Evolutionary conservation across 35 echinoderm and acorn worm species (phyloP).

Genomic region (Heliocidaris tuberculata): DNA sequence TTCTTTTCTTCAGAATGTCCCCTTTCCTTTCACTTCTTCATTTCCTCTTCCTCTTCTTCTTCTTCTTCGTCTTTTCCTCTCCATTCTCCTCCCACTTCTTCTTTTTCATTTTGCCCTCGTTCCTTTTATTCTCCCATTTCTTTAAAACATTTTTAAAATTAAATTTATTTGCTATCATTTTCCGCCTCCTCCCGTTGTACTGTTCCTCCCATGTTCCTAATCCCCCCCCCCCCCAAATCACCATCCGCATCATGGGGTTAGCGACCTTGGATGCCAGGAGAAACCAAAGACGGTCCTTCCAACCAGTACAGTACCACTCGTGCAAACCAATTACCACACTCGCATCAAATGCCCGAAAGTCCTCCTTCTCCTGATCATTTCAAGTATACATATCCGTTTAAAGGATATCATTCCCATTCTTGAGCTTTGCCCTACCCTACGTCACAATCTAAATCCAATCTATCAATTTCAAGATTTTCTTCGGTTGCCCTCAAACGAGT

Average conservation of each 20-base stretch:
- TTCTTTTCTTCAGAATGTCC: not conserved
- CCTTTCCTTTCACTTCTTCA: not conserved
- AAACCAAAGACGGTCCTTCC: not conserved
- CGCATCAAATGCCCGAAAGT: not conserved
- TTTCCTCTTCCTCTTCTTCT: no score
- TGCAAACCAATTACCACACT: conserved; percentile 7
- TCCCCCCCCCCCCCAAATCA: not conserved
- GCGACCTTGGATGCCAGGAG: not conserved
- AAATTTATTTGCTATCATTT: not conserved
- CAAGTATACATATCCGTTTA: not conserved
- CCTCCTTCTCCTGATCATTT: not conserved
- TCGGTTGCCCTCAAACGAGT: not conserved
- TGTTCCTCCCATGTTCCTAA: not conserved
- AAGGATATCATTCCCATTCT: not conserved
- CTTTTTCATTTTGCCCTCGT: no score
- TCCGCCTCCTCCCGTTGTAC: no score
- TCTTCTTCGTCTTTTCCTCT: not conserved
- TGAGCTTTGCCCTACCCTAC: not conserved
- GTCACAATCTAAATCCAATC: not conserved
- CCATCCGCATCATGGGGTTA: not conserved
- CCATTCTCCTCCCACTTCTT: not conserved
- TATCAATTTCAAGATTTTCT: not conserved
- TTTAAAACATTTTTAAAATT: not conserved
- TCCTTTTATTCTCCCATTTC: not conserved
- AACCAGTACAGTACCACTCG: not conserved